A percentile compares a stretch with the other conserved stretches of the same genome.
Evolutionary conservation across 1,140 invertebrate genomes (phyloP).

Genomic region (Apis mellifera): Amel_HAv3.1 CM009936.2:9872001-9872500

Average conservation of each 20-base stretch:
- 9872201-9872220: conserved; percentile 64
- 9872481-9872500: no score
- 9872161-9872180: conserved; percentile 35
- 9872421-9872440: no score
- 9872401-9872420: no score
- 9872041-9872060: not conserved
- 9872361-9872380: not conserved
- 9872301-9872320: conserved; percentile 50
- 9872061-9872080: not conserved
- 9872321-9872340: conserved; percentile 50
- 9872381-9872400: not conserved
- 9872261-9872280: conserved; percentile 67
- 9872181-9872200: conserved; percentile 55
- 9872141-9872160: conserved; percentile 26
- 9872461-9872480: no score
- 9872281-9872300: conserved; percentile 59
- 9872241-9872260: conserved; percentile 39
- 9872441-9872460: no score
- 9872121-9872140: conserved; percentile 1
- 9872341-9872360: not conserved
- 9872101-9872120: not conserved
- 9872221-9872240: conserved; percentile 57
- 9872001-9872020: not conserved
- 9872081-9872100: not conserved
- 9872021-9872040: not conserved